A percentile compares a stretch with the other conserved stretches of the same genome.
These are phyloP conservation scores for Chloroceryle inda DNA, from an alignment of 2,797 vertebrate species.

Conservation along the genomic window DNA sequence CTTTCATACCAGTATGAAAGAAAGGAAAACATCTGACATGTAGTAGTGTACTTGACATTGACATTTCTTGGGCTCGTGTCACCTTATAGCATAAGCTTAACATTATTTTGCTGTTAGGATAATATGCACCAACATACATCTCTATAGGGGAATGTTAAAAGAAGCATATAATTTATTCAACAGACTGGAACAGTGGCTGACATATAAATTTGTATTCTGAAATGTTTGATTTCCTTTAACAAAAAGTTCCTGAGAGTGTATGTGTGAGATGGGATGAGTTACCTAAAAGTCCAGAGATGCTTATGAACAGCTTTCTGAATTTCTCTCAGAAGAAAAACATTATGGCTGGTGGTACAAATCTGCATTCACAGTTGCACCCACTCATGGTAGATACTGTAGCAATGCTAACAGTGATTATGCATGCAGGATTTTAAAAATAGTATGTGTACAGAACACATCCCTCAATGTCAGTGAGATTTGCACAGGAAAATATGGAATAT, in stretches of 20 bases:
- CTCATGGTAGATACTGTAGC: not conserved
- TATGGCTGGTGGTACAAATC: not conserved
- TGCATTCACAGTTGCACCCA: constrained; percentile 25
- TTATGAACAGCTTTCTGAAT: constrained; percentile 33
- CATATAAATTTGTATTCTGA: constrained; percentile 14
- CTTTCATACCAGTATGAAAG: not conserved
- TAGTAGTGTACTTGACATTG: not conserved
- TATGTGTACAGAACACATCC: not conserved
- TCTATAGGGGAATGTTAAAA: not conserved
- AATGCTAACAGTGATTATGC: not conserved
- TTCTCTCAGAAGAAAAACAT: constrained; percentile 12
- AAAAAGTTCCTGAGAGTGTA: not conserved
- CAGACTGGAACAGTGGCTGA: not conserved
- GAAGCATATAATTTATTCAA: constrained; percentile 3
- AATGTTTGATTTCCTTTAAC: constrained; percentile 20
- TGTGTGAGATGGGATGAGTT: constrained; percentile 27
- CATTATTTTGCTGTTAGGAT: not conserved
- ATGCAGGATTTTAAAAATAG: constrained; percentile 32
- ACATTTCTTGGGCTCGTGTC: not conserved
- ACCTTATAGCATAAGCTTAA: not conserved
- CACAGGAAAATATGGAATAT: not conserved
- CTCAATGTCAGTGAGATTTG: not conserved
- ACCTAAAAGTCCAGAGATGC: constrained; percentile 33
- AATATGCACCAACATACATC: not conserved
- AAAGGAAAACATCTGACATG: not conserved